A percentile compares a stretch with the other conserved stretches of the same genome.
These are phyloP conservation scores for Mythimna impura DNA, from an alignment of 2,888 invertebrate genomes.

Conservation along the genomic window DNA sequence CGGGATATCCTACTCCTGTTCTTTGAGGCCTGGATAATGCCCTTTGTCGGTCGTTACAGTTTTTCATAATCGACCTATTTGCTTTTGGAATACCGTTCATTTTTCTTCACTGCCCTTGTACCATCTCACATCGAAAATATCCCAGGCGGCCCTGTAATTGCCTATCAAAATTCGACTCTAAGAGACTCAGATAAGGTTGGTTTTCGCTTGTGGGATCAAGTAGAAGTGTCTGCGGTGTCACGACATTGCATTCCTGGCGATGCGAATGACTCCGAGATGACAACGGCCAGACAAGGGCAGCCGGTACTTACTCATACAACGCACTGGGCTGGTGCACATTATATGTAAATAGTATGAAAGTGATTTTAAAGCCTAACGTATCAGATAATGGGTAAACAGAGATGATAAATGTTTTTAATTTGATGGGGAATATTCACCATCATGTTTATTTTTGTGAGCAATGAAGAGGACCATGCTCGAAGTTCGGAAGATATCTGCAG, in stretches of 20 bases:
- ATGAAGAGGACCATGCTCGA: too few species aligned
- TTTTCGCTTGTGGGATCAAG: slow-evolving; percentile 55
- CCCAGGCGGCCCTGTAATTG: slow-evolving; percentile 38
- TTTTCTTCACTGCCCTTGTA: slow-evolving; percentile 67
- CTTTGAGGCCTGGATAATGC: slow-evolving; percentile 80
- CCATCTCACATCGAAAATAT: slow-evolving; percentile 45
- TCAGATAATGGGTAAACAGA: slow-evolving; percentile 23
- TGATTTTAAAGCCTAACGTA: slow-evolving; percentile 39
- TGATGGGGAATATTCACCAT: not conserved
- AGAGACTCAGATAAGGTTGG: slow-evolving; percentile 28
- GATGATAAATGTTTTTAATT: not conserved
- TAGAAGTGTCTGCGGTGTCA: slow-evolving; percentile 74
- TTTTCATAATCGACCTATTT: slow-evolving; percentile 79
- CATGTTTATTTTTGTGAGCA: too few species aligned
- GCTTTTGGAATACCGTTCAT: slow-evolving; percentile 76
- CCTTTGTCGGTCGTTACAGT: slow-evolving; percentile 73
- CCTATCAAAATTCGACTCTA: slow-evolving; percentile 51
- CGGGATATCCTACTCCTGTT: slow-evolving; percentile 71
- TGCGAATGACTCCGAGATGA: slow-evolving; percentile 88
- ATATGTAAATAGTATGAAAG: slow-evolving; percentile 54
- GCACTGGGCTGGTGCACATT: slow-evolving; percentile 29
- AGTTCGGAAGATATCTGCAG: too few species aligned
- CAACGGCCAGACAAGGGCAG: slow-evolving; percentile 89
- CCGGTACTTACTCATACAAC: slow-evolving; percentile 76
- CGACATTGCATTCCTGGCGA: slow-evolving; percentile 88